phyloP scores from a whole-genome alignment of 2,888 invertebrate genomes.

The Drosophila conformis region DNA sequence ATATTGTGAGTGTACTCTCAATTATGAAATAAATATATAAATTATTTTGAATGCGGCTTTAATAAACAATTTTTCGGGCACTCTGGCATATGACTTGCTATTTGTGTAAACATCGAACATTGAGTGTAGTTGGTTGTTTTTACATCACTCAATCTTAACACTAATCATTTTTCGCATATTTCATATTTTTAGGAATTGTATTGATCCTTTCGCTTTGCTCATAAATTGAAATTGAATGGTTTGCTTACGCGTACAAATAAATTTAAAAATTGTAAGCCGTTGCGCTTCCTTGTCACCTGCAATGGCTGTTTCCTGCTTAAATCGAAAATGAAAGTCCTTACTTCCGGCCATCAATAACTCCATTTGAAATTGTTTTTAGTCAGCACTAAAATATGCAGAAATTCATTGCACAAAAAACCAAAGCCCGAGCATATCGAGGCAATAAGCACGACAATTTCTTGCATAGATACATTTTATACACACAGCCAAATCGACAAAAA shows the following conservation, averaged over 20 bases:
- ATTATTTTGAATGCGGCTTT: not conserved
- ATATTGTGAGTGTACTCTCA: not conserved
- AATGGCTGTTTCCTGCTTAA: not conserved
- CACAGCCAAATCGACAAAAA: slow-evolving; percentile 15
- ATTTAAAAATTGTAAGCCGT: not conserved
- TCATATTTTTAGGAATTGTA: not conserved
- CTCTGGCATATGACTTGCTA: not conserved
- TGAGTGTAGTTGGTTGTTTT: not conserved
- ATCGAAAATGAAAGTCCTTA: not conserved
- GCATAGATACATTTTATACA: slow-evolving; percentile 49
- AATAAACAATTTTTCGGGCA: not conserved
- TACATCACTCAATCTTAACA: not conserved
- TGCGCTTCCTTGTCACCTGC: not conserved
- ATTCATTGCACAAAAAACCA: slow-evolving; percentile 49
- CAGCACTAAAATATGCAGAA: slow-evolving; percentile 40
- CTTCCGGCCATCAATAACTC: slow-evolving; percentile 35
- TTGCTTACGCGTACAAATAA: not conserved
- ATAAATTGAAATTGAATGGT: not conserved
- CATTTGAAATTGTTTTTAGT: slow-evolving; percentile 51
- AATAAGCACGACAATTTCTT: slow-evolving; percentile 67
- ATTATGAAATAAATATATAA: not conserved
- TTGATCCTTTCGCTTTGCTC: not conserved
- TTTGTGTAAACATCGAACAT: not conserved
- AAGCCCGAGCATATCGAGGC: slow-evolving; percentile 36
- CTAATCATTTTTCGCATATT: not conserved